Percentiles rank a stretch among this genome's conserved stretches.
Conservation (phyloP, 2,888 invertebrate species). For the Julus scandinavius region DNA sequence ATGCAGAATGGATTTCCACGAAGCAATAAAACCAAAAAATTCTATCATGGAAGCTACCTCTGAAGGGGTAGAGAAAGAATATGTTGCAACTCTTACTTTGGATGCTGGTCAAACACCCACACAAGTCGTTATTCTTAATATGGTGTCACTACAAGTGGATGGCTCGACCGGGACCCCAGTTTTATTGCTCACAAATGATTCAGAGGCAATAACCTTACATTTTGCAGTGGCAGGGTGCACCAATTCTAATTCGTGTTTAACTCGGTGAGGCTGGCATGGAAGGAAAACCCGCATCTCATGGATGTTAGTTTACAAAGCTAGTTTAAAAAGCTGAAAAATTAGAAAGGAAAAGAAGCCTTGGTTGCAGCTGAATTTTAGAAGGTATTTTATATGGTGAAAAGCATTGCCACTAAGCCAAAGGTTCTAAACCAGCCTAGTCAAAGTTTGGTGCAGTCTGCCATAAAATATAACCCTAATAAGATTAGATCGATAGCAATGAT, state of each 20-base stretch:
- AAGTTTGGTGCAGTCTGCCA: neutral
- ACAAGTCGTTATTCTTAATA: neutral
- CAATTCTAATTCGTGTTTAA: too few species aligned
- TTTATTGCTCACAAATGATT: neutral
- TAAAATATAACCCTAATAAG: neutral
- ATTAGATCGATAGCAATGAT: neutral
- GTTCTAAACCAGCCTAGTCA: neutral
- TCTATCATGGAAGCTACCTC: neutral
- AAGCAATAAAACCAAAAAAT: neutral
- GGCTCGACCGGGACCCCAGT: neutral
- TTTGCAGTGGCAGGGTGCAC: too few species aligned
- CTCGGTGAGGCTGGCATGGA: neutral
- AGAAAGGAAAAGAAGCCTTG: too few species aligned
- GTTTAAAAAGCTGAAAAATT: too few species aligned
- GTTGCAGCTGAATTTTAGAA: too few species aligned
- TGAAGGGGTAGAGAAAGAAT: slow-evolving; percentile 1
- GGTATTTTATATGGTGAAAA: too few species aligned
- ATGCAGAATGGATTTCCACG: neutral
- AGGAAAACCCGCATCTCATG: neutral
- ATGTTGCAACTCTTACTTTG: neutral
- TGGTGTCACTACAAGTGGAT: neutral
- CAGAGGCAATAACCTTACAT: neutral
- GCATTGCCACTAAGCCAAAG: too few species aligned
- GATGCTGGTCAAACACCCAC: neutral
- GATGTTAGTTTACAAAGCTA: too few species aligned